A percentile compares a stretch with the other conserved stretches of the same genome.
Evolutionary conservation across 2,888 invertebrate species (phyloP).

Genomic region (Oxytorus armatus): DNA sequence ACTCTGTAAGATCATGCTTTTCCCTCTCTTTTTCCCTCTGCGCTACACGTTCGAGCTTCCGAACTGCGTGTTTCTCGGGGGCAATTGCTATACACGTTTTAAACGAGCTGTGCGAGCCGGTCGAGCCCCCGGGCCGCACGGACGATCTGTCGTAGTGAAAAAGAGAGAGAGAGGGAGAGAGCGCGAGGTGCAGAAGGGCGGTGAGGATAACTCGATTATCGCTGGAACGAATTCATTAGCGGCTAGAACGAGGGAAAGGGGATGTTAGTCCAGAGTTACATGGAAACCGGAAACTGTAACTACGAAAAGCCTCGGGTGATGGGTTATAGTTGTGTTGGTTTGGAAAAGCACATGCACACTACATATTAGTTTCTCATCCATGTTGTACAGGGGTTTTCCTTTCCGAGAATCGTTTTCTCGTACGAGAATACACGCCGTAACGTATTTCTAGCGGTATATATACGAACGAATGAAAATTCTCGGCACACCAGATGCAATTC

Average conservation of each 20-base stretch:
- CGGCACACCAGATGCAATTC: slow-evolving; percentile 69
- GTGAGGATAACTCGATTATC: slow-evolving; percentile 65
- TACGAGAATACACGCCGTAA: not conserved
- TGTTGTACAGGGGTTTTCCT: slow-evolving; percentile 27
- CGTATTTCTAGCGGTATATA: slow-evolving; percentile 40
- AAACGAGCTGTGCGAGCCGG: slow-evolving; percentile 44
- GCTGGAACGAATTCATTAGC: slow-evolving; percentile 66
- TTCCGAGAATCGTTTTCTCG: slow-evolving; percentile 31
- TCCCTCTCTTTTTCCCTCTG: not conserved
- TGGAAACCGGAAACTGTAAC: slow-evolving; percentile 61
- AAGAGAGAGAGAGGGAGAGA: slow-evolving; percentile 1
- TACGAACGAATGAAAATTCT: slow-evolving; percentile 69
- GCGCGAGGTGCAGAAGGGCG: not conserved
- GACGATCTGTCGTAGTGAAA: slow-evolving; percentile 1
- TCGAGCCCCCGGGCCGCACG: not conserved
- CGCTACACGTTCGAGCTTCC: slow-evolving; percentile 9
- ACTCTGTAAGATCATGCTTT: slow-evolving; percentile 11
- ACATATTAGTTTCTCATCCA: slow-evolving; percentile 29
- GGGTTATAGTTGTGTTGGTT: slow-evolving; percentile 27
- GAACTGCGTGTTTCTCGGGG: slow-evolving; percentile 47
- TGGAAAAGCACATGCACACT: slow-evolving; percentile 26
- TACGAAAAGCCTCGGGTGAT: slow-evolving; percentile 43
- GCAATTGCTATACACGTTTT: slow-evolving; percentile 47
- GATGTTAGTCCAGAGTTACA: slow-evolving; percentile 55
- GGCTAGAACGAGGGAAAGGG: slow-evolving; percentile 11